These are phyloP conservation scores for Rhynchophorus ferrugineus DNA, from an alignment of 1,140 invertebrate genomes.

Conservation along the genomic window DNA sequence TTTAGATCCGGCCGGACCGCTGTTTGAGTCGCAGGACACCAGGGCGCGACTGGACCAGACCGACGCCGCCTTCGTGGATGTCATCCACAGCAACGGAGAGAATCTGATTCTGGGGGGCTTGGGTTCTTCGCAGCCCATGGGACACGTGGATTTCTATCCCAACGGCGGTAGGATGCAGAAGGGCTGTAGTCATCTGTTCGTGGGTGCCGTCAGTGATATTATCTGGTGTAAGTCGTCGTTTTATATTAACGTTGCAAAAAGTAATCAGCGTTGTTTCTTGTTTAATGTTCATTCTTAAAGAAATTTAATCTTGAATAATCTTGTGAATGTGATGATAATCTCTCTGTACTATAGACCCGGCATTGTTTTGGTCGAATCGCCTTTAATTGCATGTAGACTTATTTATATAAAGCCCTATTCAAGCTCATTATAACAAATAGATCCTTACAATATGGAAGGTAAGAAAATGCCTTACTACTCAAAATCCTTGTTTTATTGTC, in stretches of 20 bases:
- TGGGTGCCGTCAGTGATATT: slow-evolving; percentile 84
- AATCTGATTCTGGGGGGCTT: slow-evolving; percentile 77
- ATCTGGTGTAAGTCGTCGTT: slow-evolving; percentile 67
- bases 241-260: neutral
- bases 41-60: slow-evolving; percentile 70
- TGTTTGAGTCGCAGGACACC: slow-evolving; percentile 81
- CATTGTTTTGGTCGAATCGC: too few relatives aligned
- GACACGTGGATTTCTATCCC: slow-evolving; percentile 87
- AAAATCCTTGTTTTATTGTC: too few relatives aligned
- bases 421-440: too few relatives aligned
- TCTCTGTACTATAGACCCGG: too few relatives aligned
- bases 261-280: too few relatives aligned
- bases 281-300: too few relatives aligned
- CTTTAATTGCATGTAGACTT: too few relatives aligned
- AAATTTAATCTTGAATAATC: too few relatives aligned
- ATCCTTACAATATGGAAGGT: too few relatives aligned
- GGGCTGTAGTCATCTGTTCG: slow-evolving; percentile 71
- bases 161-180: slow-evolving; percentile 86
- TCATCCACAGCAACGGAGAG: slow-evolving; percentile 90
- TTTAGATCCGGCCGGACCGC: slow-evolving; percentile 81
- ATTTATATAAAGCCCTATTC: too few relatives aligned
- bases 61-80: slow-evolving; percentile 88
- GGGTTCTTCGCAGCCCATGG: slow-evolving; percentile 79
- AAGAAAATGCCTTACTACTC: too few relatives aligned
- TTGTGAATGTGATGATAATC: too few relatives aligned